A percentile compares a stretch with the other conserved stretches of the same genome.
Evolutionary conservation across 2,797 vertebrate species (phyloP).

Genomic region (Zenarchopterus dispar): DNA sequence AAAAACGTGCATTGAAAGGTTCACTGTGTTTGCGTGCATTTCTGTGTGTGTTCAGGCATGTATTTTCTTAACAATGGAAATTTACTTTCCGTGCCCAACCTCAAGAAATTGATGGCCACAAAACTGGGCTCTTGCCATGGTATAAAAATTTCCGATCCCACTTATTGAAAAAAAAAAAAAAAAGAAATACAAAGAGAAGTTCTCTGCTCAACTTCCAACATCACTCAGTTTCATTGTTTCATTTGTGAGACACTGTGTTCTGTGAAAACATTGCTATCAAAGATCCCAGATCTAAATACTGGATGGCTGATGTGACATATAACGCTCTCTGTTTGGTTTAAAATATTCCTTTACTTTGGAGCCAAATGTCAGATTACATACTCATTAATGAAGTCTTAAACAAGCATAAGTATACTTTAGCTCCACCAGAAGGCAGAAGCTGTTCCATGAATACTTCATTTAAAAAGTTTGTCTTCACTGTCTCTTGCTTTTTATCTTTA

Average conservation of each 20-base stretch:
- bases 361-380: too few species aligned
- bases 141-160: conserved; percentile 72
- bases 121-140: conserved; percentile 63
- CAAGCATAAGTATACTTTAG: too few species aligned
- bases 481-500: neutral
- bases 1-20: conserved; percentile 52
- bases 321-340: too few species aligned
- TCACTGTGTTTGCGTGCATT: conserved; percentile 23
- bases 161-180: conserved; percentile 65
- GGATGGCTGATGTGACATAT: too few species aligned
- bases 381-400: too few species aligned
- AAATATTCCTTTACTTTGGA: too few species aligned
- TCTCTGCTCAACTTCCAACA: conserved; percentile 48
- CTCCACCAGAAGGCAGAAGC: too few species aligned
- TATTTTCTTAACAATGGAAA: conserved; percentile 79
- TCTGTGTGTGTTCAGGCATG: conserved; percentile 52
- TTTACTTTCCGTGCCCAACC: conserved; percentile 71
- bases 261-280: too few species aligned
- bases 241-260: too few species aligned
- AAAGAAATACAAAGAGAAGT: conserved; percentile 50
- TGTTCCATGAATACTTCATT: too few species aligned
- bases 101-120: conserved; percentile 75
- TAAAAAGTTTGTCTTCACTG: neutral
- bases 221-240: conserved; percentile 29
- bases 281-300: too few species aligned